Evolutionary conservation across 2,888 invertebrate genomes (phyloP), one percentile per base, ranked within the genome.

Genomic region (Coenonympha glycerion): DNA sequence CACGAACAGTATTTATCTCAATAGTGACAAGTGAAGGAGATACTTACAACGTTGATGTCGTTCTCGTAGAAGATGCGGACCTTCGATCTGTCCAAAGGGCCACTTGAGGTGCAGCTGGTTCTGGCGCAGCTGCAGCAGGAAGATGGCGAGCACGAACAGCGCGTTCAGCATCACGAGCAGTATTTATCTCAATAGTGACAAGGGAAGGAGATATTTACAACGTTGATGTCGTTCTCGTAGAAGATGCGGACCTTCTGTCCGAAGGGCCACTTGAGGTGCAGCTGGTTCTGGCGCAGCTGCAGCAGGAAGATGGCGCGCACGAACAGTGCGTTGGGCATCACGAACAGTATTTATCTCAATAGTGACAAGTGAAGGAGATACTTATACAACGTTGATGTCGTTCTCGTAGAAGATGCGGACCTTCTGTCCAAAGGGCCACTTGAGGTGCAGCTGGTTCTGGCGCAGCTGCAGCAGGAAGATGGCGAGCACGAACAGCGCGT

Each of bases 111-210:
- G 96, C 64, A 98, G 90, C 72, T 92, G 91, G 76, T 97, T 97
- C 89, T 98, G 98, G 88, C 98, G 96, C 71, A 97, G 90, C 86
- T 99, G 99, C 73, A 99, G 92, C 77, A 99, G 91, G 89, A 99
- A 96, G 59, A 99, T 97, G 69, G 98, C 95, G 68, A 99, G 90
- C 65, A 99, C 97, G 90, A 98, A 99, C 65, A 99, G 90, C 50
- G 98, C 94, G 86, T 99, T 99, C 75, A 98, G 83, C 98, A 99
- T 99, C 88, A 98, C 93, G 89, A 99, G n/a, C n/a, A n/a, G n/a
- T n/a, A n/a, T n/a, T n/a, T n/a, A n/a, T n/a, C n/a, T n/a, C n/a
- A n/a, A n/a, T n/a, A n/a, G n/a, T n/a, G n/a, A n/a, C n/a, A 24
- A 16, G 18, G 31, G 24, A 15, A 15, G 6, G 26, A 45, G 5